phyloP scores from a whole-genome alignment of 2,113 vertebrate genomes.

The Lontra canadensis region DNA sequence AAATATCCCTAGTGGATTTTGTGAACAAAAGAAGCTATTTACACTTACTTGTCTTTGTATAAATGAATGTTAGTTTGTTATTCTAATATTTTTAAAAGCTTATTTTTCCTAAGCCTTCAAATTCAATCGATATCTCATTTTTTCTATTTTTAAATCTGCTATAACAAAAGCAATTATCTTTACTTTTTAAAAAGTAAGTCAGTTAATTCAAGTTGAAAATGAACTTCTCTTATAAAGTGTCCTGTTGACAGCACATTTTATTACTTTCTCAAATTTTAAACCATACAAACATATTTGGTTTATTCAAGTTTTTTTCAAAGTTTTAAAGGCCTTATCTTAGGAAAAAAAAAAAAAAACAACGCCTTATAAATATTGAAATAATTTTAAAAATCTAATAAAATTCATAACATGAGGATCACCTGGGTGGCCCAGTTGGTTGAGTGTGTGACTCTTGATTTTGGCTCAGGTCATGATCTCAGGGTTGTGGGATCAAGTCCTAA shows the following conservation, averaged over 20 bases:
- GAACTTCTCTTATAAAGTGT: neutral
- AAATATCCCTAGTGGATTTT: neutral
- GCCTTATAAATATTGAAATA: neutral
- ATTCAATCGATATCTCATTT: neutral
- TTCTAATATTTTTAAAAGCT: neutral
- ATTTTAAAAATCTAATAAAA: neutral
- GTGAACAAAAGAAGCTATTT: neutral
- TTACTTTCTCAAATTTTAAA: neutral
- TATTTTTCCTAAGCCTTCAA: neutral
- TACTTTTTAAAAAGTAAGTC: neutral
- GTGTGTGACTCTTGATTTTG: neutral
- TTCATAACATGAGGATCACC: neutral
- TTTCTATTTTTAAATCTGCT: neutral
- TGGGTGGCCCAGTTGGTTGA: neutral
- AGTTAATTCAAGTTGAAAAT: neutral
- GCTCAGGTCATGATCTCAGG: neutral
- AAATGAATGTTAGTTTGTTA: neutral
- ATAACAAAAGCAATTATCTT: neutral
- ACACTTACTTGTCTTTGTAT: neutral
- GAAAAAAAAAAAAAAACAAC: neutral
- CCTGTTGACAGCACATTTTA: neutral
- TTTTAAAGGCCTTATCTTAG: neutral
- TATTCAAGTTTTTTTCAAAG: neutral
- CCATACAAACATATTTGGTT: neutral
- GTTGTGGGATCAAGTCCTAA: neutral